These are phyloP conservation scores for Silurus lanzhouensis DNA, from an alignment of 2,797 vertebrate species.

Conservation along the genomic window DNA sequence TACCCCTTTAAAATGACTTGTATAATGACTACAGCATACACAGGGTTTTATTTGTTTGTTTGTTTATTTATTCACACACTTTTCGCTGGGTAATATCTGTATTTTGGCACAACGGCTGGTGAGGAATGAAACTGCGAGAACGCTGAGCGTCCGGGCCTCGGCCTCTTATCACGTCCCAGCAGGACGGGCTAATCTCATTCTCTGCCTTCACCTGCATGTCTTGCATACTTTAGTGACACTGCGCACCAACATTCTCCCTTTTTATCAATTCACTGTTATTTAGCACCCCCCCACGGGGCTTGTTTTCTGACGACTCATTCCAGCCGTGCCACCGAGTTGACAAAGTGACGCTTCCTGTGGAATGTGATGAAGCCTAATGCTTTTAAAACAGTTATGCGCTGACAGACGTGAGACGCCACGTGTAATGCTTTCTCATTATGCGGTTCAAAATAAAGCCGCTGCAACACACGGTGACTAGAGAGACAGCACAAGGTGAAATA, in stretches of 20 bases:
- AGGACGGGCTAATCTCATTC: slow-evolving; percentile 80
- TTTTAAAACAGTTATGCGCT: slow-evolving; percentile 33
- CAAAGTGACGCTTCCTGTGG: slow-evolving; percentile 6
- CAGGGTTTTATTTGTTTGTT: slow-evolving; percentile 2
- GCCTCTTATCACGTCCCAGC: slow-evolving; percentile 77
- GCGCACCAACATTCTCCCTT: slow-evolving; percentile 68
- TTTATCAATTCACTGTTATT: too few relatives aligned
- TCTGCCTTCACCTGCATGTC: slow-evolving; percentile 78
- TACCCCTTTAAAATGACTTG: not conserved
- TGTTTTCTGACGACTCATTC: slow-evolving; percentile 41
- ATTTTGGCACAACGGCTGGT: slow-evolving; percentile 23
- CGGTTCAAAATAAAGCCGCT: slow-evolving; percentile 23
- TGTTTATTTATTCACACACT: slow-evolving; percentile 50
- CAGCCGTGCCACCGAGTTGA: slow-evolving; percentile 12
- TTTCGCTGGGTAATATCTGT: slow-evolving; percentile 63
- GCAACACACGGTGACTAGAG: slow-evolving; percentile 20
- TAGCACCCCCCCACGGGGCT: not conserved
- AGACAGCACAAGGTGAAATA: slow-evolving; percentile 26
- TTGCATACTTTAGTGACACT: slow-evolving; percentile 74
- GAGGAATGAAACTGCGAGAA: slow-evolving; percentile 41
- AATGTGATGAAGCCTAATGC: slow-evolving; percentile 37
- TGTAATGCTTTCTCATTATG: slow-evolving; percentile 48
- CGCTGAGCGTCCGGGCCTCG: slow-evolving; percentile 72
- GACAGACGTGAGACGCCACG: slow-evolving; percentile 29
- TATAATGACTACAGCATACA: slow-evolving; percentile 10